A percentile compares a stretch with the other conserved stretches of the same genome.
Conservation (phyloP, 2,888 invertebrate species). For the Phlogophora meticulosa region DNA sequence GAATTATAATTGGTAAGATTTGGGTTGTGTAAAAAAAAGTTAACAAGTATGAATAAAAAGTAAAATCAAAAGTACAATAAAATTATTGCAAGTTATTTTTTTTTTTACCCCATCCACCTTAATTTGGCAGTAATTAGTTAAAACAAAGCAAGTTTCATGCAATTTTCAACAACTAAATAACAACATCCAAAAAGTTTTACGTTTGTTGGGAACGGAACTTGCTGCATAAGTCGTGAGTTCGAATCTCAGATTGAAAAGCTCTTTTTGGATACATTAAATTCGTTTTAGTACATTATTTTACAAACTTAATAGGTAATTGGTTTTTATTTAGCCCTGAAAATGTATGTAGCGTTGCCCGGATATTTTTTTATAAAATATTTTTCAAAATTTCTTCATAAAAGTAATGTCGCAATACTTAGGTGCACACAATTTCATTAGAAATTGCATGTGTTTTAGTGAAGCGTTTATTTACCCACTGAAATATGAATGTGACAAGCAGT, state of each 20-base stretch:
- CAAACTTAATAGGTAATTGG: neutral
- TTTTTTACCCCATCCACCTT: no score
- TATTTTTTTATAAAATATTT: neutral
- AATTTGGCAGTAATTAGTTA: neutral
- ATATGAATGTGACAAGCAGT: slow-evolving; percentile 69
- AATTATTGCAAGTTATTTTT: no score
- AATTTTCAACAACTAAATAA: neutral
- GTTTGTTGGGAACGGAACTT: slow-evolving; percentile 41
- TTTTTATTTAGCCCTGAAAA: neutral
- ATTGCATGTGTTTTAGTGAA: slow-evolving; percentile 84
- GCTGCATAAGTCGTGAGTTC: slow-evolving; percentile 22
- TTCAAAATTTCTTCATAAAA: slow-evolving; percentile 23
- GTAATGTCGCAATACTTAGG: slow-evolving; percentile 80
- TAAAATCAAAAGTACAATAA: no score
- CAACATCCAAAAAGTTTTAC: slow-evolving; percentile 39
- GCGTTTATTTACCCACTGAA: slow-evolving; percentile 79
- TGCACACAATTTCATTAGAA: slow-evolving; percentile 81
- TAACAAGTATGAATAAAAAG: no score
- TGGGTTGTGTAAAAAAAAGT: no score
- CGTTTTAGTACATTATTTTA: neutral
- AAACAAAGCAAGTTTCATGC: no score
- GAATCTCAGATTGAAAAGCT: slow-evolving; percentile 12
- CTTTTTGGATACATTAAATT: slow-evolving; percentile 39
- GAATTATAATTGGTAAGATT: no score
- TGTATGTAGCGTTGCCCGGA: accelerated